Base-by-base conservation (phyloP, 1,140 invertebrate genomes). In the Pogonomyrmex barbatus region DNA sequence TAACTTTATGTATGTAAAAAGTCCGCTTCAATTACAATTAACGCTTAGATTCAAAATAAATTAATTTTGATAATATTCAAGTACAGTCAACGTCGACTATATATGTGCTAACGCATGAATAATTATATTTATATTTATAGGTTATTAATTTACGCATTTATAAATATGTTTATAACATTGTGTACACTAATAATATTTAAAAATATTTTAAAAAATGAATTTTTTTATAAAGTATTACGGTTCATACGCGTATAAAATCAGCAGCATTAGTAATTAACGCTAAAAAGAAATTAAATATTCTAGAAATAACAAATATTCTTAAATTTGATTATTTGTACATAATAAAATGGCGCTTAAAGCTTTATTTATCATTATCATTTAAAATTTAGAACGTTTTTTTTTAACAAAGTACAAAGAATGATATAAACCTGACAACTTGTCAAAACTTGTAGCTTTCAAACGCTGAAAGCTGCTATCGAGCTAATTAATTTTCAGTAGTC, bases 401-500 rank as follows among this genome's bases (percentile, higher is more conserved):
- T n/a, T 17, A 42, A 56, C 2, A 33, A 71, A 58, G 60, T 1
- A 12, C 10, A 47, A 6, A 17, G 60, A 70, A 17, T 45, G 12
- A 82, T n/a, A 8, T 8, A 71, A 71, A 67, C 24, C 6, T n/a
- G 2, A 56, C 14, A 30, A 58, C 3, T 58, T 45, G 14, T 58
- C 1, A 39, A 36, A 58, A 56, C 24, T 45, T 70, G 14, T 1
- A 14, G 24, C 3, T 45, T 9, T 24, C 10, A 5, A 24, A 9
- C 10, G 39, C 17, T 52, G 2, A 30, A 39, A 79, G 3, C 39
- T 58, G 0, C 24, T 82, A 82, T 71, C 52, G 39, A 54, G 24
- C 52, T 82, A 60, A 73, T 82, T 17, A 60, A 47, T 47, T 73
- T 60, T 82, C 79, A 9, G 47, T n/a, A 36, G 24, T 33, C 14